Evolutionary conservation across 2,113 vertebrate genomes (phyloP).

Genomic region (Dromaius novaehollandiae): DNA sequence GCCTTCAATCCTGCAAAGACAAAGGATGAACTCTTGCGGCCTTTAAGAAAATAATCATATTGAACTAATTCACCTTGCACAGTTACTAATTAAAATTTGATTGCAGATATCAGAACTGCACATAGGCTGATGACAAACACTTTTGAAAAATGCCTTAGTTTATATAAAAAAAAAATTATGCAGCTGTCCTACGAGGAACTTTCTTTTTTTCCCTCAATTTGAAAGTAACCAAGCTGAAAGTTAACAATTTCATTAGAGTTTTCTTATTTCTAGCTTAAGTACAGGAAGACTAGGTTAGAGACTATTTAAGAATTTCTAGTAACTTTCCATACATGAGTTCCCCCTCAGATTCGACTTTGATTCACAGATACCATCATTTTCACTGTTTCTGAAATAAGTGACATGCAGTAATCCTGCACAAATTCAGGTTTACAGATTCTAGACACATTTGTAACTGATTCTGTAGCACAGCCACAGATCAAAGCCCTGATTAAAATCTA

Average conservation of each 20-base stretch:
- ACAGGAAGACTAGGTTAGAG: background rate
- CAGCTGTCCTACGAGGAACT: background rate
- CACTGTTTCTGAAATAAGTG: constrained; percentile 36
- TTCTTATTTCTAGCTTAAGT: background rate
- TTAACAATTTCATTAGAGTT: background rate
- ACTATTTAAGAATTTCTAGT: background rate
- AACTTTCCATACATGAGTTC: background rate
- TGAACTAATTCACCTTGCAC: background rate
- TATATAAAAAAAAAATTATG: background rate
- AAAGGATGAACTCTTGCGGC: background rate
- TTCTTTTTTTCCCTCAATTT: background rate
- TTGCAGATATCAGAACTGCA: background rate
- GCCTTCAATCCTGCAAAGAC: background rate
- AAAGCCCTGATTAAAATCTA: constrained; percentile 72
- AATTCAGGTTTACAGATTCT: constrained; percentile 46
- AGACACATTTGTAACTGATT: constrained; percentile 62
- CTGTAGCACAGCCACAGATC: constrained; percentile 61
- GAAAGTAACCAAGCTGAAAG: background rate
- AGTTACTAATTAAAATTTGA: background rate
- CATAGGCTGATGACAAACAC: background rate
- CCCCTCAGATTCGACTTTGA: background rate
- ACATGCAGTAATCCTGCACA: constrained; percentile 1
- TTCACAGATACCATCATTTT: constrained; percentile 29
- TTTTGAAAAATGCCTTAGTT: background rate
- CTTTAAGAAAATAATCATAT: background rate